These are phyloP conservation scores for Holothuria glaberrima DNA, from an alignment of 35 echinoderm and acorn worm genomes.

Conservation along the genomic window DNA sequence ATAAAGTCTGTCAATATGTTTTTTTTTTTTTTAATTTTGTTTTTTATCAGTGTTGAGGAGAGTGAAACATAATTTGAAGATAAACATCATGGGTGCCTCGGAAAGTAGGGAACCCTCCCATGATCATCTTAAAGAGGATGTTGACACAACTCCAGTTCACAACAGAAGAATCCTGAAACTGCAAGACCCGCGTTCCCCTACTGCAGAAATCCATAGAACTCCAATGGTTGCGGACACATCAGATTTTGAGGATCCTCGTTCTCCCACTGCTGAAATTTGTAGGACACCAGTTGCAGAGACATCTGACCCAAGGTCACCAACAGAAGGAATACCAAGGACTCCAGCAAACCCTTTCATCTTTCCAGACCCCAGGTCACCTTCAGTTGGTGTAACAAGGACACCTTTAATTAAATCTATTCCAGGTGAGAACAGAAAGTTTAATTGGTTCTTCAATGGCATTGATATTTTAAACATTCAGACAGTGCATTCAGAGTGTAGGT, in stretches of 20 bases:
- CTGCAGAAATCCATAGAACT: slow-evolving; percentile 75
- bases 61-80: slow-evolving; percentile 41
- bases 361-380: slow-evolving; percentile 83
- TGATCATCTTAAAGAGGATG: slow-evolving; percentile 19
- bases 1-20: no score
- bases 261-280: slow-evolving; percentile 68
- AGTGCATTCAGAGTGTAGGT: no score
- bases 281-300: slow-evolving; percentile 71
- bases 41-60: slow-evolving; percentile 37
- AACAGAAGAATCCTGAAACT: slow-evolving; percentile 67
- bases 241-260: slow-evolving; percentile 75
- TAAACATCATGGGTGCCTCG: slow-evolving; percentile 75
- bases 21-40: no score
- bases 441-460: no score
- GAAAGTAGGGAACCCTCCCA: slow-evolving; percentile 61
- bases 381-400: slow-evolving; percentile 57
- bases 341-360: slow-evolving; percentile 77
- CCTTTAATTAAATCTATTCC: slow-evolving; percentile 44
- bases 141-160: slow-evolving; percentile 55
- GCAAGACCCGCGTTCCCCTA: slow-evolving; percentile 87
- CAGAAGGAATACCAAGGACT: slow-evolving; percentile 67
- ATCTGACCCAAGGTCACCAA: slow-evolving; percentile 85
- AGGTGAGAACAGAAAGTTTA: neutral
- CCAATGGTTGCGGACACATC: slow-evolving; percentile 71
- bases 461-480: no score